Evolutionary conservation across 2,113 vertebrate species (phyloP).

Genomic region (Erinaceus europaeus): DNA sequence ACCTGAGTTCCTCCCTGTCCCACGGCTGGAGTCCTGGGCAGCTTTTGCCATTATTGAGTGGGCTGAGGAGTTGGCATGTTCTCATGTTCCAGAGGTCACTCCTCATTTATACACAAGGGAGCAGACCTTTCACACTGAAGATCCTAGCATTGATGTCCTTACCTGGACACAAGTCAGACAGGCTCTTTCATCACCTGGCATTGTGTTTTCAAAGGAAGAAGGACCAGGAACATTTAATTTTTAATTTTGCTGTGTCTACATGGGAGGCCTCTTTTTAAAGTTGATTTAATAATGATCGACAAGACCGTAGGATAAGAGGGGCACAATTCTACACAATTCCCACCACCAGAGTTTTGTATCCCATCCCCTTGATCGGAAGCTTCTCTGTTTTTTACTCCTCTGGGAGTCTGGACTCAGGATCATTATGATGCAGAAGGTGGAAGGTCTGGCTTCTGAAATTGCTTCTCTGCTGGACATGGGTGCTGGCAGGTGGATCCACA

Average conservation of each 20-base stretch:
- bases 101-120: conserved; percentile 65
- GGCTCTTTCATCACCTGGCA: background rate
- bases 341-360: no score
- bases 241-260: background rate
- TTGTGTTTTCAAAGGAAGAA: conserved; percentile 26
- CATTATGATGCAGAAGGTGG: no score
- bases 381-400: no score
- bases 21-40: conserved; percentile 40
- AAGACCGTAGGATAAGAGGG: no score
- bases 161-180: conserved; percentile 9
- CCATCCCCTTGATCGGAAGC: no score
- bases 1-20: conserved; percentile 25
- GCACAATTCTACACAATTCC: no score
- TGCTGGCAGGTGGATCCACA: no score
- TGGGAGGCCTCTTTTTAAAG: background rate
- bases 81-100: conserved; percentile 23
- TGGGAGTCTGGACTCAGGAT: no score
- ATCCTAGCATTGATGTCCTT: conserved; percentile 7
- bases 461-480: no score
- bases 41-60: conserved; percentile 38
- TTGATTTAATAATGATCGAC: no score
- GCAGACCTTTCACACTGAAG: conserved; percentile 49
- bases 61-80: conserved; percentile 40
- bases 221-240: conserved; percentile 18
- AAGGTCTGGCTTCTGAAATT: no score